A percentile compares a stretch with the other conserved stretches of the same genome.
phyloP scores from a whole-genome alignment of 2,113 vertebrate species.

The Ctenomys sociabilis region DNA sequence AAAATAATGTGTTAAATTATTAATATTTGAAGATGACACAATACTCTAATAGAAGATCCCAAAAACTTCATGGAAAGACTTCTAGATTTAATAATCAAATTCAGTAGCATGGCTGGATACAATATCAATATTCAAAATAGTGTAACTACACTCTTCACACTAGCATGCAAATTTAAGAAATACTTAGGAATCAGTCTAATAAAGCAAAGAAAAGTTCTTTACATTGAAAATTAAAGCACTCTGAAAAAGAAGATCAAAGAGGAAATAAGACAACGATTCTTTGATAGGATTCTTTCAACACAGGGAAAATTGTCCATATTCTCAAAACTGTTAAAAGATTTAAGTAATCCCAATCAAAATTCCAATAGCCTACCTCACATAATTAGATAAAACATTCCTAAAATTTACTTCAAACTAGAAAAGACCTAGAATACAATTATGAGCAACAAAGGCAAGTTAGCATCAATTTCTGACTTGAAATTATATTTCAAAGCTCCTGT shows the following conservation, averaged over 20 bases:
- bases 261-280: too few species aligned
- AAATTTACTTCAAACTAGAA: too few species aligned
- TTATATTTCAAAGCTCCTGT: not conserved
- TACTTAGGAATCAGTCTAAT: not conserved
- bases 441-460: not conserved
- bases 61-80: not conserved
- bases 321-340: not conserved
- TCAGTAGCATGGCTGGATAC: not conserved
- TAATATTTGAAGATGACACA: not conserved
- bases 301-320: not conserved
- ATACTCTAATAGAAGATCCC: not conserved
- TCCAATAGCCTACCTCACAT: not conserved
- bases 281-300: too few species aligned
- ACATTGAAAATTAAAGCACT: not conserved
- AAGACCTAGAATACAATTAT: not conserved
- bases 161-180: not conserved
- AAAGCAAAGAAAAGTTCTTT: not conserved
- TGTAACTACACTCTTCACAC: not conserved
- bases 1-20: not conserved
- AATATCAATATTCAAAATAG: not conserved
- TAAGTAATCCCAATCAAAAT: not conserved
- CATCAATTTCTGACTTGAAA: not conserved
- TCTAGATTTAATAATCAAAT: not conserved
- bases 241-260: not conserved
- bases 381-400: not conserved